Conservation (phyloP, 2,888 invertebrate species). For the Microctonus brassicae region DNA sequence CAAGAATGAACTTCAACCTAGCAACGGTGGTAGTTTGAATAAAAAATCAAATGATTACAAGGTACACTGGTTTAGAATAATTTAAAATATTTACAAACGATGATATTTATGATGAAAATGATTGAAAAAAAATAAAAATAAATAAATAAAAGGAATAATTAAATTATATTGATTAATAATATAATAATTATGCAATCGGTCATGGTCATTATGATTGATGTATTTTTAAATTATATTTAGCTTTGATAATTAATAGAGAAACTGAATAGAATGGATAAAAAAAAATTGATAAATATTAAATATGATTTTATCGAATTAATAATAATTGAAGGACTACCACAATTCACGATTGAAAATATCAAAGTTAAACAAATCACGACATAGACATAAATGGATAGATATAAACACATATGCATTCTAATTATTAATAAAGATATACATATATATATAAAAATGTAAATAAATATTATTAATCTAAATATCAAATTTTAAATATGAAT, state of each 20-base stretch:
- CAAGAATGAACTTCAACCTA: constrained; percentile 63
- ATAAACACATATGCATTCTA: no score
- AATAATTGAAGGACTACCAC: constrained; percentile 3
- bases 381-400: background rate
- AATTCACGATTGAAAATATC: background rate
- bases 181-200: background rate
- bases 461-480: no score
- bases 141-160: background rate
- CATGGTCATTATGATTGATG: background rate
- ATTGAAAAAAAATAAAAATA: no score
- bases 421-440: no score
- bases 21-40: constrained; percentile 47
- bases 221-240: background rate
- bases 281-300: background rate
- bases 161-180: background rate
- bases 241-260: background rate
- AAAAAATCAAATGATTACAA: constrained; percentile 59
- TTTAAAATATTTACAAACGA: constrained; percentile 5
- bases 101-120: background rate
- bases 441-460: no score
- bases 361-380: background rate
- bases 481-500: no score
- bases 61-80: constrained; percentile 51
- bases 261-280: background rate
- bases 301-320: background rate